These are phyloP conservation scores for Solea senegalensis DNA, from an alignment of 2,113 vertebrate species.

Conservation along the genomic window DNA sequence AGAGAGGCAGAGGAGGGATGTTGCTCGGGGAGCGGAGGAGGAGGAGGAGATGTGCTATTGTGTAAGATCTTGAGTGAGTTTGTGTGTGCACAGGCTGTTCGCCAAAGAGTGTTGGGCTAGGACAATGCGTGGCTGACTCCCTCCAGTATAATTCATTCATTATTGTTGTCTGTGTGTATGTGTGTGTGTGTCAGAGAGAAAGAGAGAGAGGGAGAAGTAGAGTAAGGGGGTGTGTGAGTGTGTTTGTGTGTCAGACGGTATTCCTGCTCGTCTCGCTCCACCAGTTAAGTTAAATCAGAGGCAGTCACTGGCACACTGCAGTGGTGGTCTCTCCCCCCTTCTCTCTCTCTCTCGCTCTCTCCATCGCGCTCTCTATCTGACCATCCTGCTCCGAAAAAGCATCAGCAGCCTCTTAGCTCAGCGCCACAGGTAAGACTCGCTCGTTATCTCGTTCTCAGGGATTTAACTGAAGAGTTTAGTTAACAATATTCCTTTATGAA, in stretches of 20 bases:
- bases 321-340: slow-evolving; percentile 63
- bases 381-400: slow-evolving; percentile 42
- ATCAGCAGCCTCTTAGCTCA: slow-evolving; percentile 50
- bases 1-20: slow-evolving; percentile 10
- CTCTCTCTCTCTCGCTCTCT: background rate
- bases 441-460: background rate
- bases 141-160: slow-evolving; percentile 62
- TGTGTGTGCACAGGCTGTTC: slow-evolving; percentile 33
- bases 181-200: slow-evolving; percentile 18
- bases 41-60: slow-evolving; percentile 50
- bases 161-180: slow-evolving; percentile 39
- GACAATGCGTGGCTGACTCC: slow-evolving; percentile 50
- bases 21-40: background rate
- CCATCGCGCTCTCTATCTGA: background rate
- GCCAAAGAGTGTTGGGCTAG: slow-evolving; percentile 36
- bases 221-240: slow-evolving; percentile 11
- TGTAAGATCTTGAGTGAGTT: slow-evolving; percentile 52
- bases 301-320: slow-evolving; percentile 58
- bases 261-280: slow-evolving; percentile 70
- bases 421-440: slow-evolving; percentile 64
- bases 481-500: background rate
- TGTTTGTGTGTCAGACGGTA: slow-evolving; percentile 65
- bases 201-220: background rate
- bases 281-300: slow-evolving; percentile 73
- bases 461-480: background rate